A percentile compares a stretch with the other conserved stretches of the same genome.
phyloP scores from a whole-genome alignment of 2,797 vertebrate species.

The Pitangus sulphuratus region DNA sequence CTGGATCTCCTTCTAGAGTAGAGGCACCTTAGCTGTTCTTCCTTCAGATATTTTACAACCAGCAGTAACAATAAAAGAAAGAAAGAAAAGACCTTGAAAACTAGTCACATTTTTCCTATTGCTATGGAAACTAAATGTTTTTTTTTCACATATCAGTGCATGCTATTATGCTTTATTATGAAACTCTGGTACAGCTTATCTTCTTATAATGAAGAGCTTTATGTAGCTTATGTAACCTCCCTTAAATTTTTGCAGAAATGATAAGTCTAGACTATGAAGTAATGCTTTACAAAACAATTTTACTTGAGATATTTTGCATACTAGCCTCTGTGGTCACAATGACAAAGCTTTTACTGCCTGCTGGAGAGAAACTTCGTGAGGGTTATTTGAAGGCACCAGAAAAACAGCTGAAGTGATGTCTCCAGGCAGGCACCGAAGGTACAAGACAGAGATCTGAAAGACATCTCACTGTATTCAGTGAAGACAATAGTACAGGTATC shows the following conservation, averaged over 20 bases:
- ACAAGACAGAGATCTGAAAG: neutral
- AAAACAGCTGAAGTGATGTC: neutral
- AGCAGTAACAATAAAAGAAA: slow-evolving; percentile 28
- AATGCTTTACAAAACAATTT: neutral
- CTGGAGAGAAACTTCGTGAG: neutral
- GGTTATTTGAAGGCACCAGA: neutral
- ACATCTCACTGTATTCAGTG: neutral
- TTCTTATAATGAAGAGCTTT: neutral
- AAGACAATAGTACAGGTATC: neutral
- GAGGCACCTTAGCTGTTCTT: neutral
- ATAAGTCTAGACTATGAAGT: neutral
- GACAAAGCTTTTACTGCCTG: neutral
- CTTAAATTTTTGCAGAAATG: neutral
- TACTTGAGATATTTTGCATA: neutral
- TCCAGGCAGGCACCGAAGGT: neutral
- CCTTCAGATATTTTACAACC: slow-evolving; percentile 15
- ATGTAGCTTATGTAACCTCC: neutral
- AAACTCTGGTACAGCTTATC: slow-evolving; percentile 13
- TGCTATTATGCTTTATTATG: slow-evolving; percentile 31
- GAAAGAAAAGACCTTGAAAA: slow-evolving; percentile 5
- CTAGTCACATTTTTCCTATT: slow-evolving; percentile 3
- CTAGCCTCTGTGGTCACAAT: neutral
- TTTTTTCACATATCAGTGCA: neutral
- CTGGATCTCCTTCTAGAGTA: neutral
- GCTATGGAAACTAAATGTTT: slow-evolving; percentile 33